These are phyloP conservation scores for Ageneiosus marmoratus DNA, from an alignment of 2,113 vertebrate species.

Conservation along the genomic window DNA sequence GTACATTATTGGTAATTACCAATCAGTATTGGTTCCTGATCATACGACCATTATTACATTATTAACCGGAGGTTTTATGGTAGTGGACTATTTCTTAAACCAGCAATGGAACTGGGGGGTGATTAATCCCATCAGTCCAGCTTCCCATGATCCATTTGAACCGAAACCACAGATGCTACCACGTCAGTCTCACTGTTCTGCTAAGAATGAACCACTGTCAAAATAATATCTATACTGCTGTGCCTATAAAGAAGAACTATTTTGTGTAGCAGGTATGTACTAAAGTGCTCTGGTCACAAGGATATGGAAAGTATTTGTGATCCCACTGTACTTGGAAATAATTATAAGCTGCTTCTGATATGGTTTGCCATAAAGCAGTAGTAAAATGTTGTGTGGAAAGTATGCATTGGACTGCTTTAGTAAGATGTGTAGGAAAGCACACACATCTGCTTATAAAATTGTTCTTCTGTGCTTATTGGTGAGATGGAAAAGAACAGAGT, in stretches of 20 bases:
- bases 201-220: not conserved
- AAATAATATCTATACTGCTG: not conserved
- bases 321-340: slow-evolving; percentile 31
- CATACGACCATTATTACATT: not conserved
- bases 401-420: not conserved
- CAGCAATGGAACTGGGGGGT: not conserved
- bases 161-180: not conserved
- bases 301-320: slow-evolving; percentile 36
- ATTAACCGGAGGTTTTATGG: not conserved
- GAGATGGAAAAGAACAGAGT: not conserved
- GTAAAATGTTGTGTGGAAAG: slow-evolving; percentile 35
- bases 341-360: slow-evolving; percentile 25
- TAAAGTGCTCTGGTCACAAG: not conserved
- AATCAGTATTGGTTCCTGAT: not conserved
- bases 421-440: not conserved
- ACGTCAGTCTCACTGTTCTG: not conserved
- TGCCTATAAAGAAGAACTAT: not conserved
- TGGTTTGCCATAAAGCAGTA: not conserved
- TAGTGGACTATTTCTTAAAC: not conserved
- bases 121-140: not conserved
- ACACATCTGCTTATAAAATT: slow-evolving; percentile 2
- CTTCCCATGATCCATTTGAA: not conserved
- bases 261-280: not conserved
- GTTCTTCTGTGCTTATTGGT: not conserved
- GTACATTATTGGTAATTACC: not conserved